Conservation (phyloP, 1,140 invertebrate genomes). For the Asbolus verrucosus region DNA sequence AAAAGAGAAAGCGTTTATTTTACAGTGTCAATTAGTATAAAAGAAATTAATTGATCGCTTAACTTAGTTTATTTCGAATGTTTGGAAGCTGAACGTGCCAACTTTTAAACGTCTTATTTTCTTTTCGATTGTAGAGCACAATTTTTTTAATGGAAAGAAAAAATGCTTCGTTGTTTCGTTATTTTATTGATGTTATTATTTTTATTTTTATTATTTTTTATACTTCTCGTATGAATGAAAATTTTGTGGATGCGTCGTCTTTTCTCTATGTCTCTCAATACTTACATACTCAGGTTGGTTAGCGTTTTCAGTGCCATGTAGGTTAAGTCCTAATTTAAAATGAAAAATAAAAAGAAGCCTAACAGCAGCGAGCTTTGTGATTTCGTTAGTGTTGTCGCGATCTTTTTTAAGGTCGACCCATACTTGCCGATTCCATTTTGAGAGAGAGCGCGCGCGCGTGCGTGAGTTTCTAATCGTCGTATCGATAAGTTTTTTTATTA, state of each 20-base stretch:
- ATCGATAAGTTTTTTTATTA: constrained; percentile 15
- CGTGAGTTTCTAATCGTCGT: constrained; percentile 27
- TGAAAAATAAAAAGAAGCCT: constrained; percentile 47
- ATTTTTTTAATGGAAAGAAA: constrained; percentile 15
- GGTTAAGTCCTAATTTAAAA: constrained; percentile 41
- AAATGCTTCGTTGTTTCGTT: constrained; percentile 48
- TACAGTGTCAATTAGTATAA: constrained; percentile 53
- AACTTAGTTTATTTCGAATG: constrained; percentile 49
- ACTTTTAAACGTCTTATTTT: constrained; percentile 48
- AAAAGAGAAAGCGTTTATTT: constrained; percentile 47
- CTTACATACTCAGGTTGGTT: constrained; percentile 59
- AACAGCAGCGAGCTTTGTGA: constrained; percentile 57
- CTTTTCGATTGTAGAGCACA: constrained; percentile 31
- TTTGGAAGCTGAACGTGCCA: constrained; percentile 57
- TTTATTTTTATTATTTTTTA: constrained; percentile 41
- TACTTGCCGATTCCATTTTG: constrained; percentile 53
- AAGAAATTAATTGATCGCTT: constrained; percentile 47
- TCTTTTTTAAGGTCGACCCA: constrained; percentile 51
- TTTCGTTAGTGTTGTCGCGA: constrained; percentile 46
- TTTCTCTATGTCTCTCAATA: constrained; percentile 40
- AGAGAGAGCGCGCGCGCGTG: constrained; percentile 46
- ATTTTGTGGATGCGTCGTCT: constrained; percentile 44
- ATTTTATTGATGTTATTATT: constrained; percentile 41
- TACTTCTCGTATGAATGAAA: constrained; percentile 14
- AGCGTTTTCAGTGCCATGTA: constrained; percentile 54